Evolutionary conservation across 2,888 invertebrate species (phyloP), one percentile per base, ranked within the genome.

Genomic region (Anarsia innoxiella): DNA sequence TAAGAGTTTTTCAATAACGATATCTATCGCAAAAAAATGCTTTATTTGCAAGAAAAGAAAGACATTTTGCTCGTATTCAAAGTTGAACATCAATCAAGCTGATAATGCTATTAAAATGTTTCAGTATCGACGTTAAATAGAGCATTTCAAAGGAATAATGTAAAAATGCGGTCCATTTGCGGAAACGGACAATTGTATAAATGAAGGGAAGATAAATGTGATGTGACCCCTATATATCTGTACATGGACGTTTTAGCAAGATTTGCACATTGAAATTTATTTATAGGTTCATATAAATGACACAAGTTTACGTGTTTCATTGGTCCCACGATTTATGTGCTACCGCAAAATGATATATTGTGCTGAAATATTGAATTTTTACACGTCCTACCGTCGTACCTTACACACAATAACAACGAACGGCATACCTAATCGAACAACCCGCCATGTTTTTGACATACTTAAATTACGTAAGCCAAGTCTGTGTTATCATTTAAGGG

Each of bases 181-280:
- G 44, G 49, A 59, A 56, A 52, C 50, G 55, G 48, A 53, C 58
- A 64, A 61, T 64, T 59, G 56, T 63, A 57, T 55, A 64, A 66
- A 64, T 51, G 65, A 66, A 60, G 61, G 63, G 53, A 71, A 76
- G 70, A 76, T 76, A 66, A 75, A 76, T 74, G 74, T 51, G 55
- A 59, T 50, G 57, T 51, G 64, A 72, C 70, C 75, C 65, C 65
- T 59, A 74, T 71, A 73, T 67, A 66, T 74, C 68, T 68, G 57
- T 66, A 59, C 66, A 66, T 65, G 70, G 71, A 68, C 69, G 56
- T 72, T 74, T 77, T 70, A 67, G 74, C 73, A 64, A 65, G 64
- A 68, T 64, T 63, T 59, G 64, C 61, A 67, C 63, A 61, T 74
- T 66, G 60, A 67, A 72, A 72, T 72, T 68, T 77, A 76, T 78